Evolutionary conservation across 2,113 vertebrate species (phyloP), one percentile per base, ranked within the genome.

Genomic region (Apteryx owenii): DNA sequence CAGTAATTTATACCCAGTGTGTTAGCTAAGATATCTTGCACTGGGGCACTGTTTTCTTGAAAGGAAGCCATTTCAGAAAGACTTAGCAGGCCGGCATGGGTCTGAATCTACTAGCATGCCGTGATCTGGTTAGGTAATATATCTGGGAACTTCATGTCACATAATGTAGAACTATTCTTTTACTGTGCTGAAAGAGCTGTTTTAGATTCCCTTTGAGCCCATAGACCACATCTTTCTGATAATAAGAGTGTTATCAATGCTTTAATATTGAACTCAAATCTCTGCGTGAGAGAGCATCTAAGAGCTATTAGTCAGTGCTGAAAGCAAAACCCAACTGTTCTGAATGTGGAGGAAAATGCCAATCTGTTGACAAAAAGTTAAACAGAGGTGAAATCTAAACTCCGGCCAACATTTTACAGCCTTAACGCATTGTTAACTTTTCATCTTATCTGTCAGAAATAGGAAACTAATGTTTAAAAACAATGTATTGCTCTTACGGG

Each of bases 381-480:
- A 97, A 97, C 95, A 97, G 92, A 97, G 97, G 97, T 98, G 97
- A 98, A 97, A 96, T 91, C 79, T 85, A 97, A 98, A 97, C 96
- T 97, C 84, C 16, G 65, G 98, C 98, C 98, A 98, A 96, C 97
- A 96, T 97, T 98, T 98, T 97, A 98, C 98, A 97, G 97, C 98
- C 96, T 98, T 96, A 95, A 84, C 4, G 46, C 96, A 97, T 98
- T 98, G 98, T 98, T 97, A 97, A 94, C 85, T 96, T 91, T 93
- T 92, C 61, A 97, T 95, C 97, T 98, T 98, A 98, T 98, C 98
- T 98, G 96, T 97, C 97, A 98, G 98, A 98, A 98, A 98, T 98
- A 98, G 98, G 98, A 98, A 98, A 97, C 97, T 66, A 97, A 96
- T 85, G 94, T 95, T 97, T 96, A 94, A 96, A 98, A 98, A 98